Conservation (phyloP, 1,140 invertebrate species). For the Conus ventricosus region DNA sequence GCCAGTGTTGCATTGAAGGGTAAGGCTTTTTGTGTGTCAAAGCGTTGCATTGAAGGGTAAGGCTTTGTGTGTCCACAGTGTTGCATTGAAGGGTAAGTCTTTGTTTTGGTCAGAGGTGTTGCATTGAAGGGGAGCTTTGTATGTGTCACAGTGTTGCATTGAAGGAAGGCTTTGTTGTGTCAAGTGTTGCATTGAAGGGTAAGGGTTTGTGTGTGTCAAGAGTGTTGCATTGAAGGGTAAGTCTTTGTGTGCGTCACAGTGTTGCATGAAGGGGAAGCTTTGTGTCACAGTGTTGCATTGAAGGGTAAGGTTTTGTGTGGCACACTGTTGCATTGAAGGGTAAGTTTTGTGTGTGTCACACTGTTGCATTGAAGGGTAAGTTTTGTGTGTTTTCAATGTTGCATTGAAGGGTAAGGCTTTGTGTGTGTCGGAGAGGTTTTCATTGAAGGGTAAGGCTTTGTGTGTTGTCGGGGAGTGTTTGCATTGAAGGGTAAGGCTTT, state of each 20-base stretch:
- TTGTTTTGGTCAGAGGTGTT: too few species aligned
- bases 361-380: too few species aligned
- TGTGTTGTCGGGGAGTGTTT: too few species aligned
- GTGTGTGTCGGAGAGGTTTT: background rate
- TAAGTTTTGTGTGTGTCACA: conserved; percentile 19
- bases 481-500: background rate
- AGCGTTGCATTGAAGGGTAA: too few species aligned
- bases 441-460: background rate
- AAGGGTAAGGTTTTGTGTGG: conserved; percentile 61
- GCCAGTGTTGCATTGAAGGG: too few species aligned
- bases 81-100: too few species aligned
- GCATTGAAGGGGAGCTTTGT: too few species aligned
- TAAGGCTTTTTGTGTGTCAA: too few species aligned
- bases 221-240: too few species aligned
- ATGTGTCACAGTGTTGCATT: too few species aligned
- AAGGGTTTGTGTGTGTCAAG: conserved; percentile 49
- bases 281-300: conserved; percentile 76
- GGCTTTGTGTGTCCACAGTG: conserved; percentile 70
- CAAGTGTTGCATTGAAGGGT: background rate
- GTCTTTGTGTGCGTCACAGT: background rate
- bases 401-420: conserved; percentile 62
- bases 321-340: conserved; percentile 76
- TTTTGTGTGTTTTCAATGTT: conserved; percentile 74
- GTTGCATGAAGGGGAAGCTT: too few species aligned
- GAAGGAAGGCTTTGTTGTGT: background rate